A percentile compares a stretch with the other conserved stretches of the same genome.
Conservation (phyloP, 2,113 vertebrate species). For the Circaetus gallicus region DNA sequence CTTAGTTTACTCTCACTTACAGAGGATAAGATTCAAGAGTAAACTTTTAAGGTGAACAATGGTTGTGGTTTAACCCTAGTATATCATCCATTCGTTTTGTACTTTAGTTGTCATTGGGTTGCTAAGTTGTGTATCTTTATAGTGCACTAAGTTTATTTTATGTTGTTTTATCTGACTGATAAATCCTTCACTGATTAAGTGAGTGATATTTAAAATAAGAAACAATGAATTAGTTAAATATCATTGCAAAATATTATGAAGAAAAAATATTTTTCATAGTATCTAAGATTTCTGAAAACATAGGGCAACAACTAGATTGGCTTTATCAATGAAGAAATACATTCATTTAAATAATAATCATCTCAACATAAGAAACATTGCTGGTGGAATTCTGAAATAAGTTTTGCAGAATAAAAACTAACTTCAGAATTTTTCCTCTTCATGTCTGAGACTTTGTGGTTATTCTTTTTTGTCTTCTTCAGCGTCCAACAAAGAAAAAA, state of each 20-base stretch:
- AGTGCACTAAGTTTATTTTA: background rate
- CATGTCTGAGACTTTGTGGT: background rate
- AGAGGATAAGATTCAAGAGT: background rate
- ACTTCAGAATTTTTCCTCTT: background rate
- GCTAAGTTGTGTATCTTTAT: background rate
- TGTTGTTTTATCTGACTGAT: background rate
- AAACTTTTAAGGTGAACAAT: background rate
- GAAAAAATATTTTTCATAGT: background rate
- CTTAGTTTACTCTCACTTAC: background rate
- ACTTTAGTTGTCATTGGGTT: background rate
- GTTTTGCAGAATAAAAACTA: background rate
- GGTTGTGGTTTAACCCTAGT: background rate
- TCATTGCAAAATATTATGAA: background rate
- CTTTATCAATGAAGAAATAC: background rate
- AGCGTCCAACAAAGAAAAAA: background rate
- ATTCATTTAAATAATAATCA: background rate
- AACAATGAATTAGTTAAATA: background rate
- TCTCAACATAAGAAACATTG: background rate
- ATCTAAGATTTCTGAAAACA: background rate
- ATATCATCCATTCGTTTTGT: background rate
- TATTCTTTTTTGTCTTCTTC: background rate
- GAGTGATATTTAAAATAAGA: background rate
- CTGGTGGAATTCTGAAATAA: background rate
- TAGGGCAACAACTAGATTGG: background rate
- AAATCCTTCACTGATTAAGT: background rate